A percentile compares a stretch with the other conserved stretches of the same genome.
These are phyloP conservation scores for Physella acuta DNA, from an alignment of 1,140 invertebrate species.

Conservation along the genomic window DNA sequence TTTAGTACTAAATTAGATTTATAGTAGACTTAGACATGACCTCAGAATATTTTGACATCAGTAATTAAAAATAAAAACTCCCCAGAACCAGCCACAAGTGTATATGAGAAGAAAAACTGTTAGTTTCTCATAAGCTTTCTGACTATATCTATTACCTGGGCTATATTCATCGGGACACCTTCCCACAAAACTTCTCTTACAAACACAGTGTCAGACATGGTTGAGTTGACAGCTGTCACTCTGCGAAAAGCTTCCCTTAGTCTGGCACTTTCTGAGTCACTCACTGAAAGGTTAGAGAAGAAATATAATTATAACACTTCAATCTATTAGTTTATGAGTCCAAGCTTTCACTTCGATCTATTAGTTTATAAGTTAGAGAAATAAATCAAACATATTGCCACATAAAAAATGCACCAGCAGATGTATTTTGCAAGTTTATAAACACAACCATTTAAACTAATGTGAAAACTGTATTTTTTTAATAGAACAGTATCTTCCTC, in stretches of 20 bases:
- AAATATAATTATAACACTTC: background rate
- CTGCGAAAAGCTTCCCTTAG: conserved; percentile 83
- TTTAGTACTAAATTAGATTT: too few species aligned
- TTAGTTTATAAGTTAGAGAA: background rate
- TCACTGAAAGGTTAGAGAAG: conserved; percentile 67
- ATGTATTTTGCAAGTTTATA: background rate
- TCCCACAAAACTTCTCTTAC: conserved; percentile 81
- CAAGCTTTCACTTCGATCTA: background rate
- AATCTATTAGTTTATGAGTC: background rate
- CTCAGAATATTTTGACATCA: too few species aligned
- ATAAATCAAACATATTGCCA: background rate
- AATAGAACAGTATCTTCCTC: too few species aligned
- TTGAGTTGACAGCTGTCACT: conserved; percentile 71
- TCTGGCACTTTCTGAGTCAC: conserved; percentile 76
- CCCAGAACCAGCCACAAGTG: too few species aligned
- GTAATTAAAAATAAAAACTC: too few species aligned
- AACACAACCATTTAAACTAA: background rate
- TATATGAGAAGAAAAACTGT: conserved; percentile 2
- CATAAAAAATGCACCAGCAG: background rate
- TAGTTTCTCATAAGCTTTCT: too few species aligned
- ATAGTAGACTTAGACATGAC: too few species aligned
- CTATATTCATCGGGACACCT: conserved; percentile 75
- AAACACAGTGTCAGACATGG: conserved; percentile 75
- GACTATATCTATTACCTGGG: conserved; percentile 71
- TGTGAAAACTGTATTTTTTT: background rate